Conservation (phyloP, 2,797 vertebrate species). For the Enteromius unitaeniatus region DNA sequence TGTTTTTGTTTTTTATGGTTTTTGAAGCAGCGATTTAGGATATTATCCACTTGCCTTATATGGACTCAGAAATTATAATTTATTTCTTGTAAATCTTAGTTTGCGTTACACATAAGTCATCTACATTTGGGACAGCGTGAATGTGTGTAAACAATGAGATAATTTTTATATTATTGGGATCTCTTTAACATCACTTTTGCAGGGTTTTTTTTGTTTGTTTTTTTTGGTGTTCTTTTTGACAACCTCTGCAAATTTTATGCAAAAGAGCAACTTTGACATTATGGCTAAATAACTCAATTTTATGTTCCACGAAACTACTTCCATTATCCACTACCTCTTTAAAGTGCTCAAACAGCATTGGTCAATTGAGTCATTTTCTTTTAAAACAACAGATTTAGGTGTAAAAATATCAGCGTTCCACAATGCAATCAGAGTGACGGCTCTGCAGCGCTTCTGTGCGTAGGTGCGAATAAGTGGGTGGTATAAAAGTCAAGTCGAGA, state of each 20-base stretch:
- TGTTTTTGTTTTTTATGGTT: neutral
- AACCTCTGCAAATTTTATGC: neutral
- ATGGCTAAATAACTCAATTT: neutral
- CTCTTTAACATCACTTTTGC: neutral
- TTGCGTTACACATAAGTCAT: neutral
- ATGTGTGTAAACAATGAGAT: neutral
- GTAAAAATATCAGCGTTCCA: conserved; percentile 6
- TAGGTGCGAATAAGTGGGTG: conserved; percentile 24
- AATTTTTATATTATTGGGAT: neutral
- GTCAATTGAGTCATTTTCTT: conserved; percentile 2
- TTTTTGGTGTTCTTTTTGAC: neutral
- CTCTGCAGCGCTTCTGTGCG: neutral
- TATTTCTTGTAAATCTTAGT: neutral
- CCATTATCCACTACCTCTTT: neutral
- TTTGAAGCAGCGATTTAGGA: neutral
- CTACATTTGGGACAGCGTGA: neutral
- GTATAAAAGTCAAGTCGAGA: conserved; percentile 33
- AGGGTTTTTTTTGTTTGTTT: too few species aligned
- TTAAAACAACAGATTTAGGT: conserved; percentile 9
- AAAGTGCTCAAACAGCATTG: neutral
- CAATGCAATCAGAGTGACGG: conserved; percentile 3
- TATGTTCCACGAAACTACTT: neutral
- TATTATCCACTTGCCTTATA: neutral
- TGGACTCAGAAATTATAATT: neutral
- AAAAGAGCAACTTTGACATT: neutral